Percentiles rank a stretch among this genome's conserved stretches.
These are phyloP conservation scores for Drosophila putrida DNA, from an alignment of 2,888 invertebrate species.

Conservation along the genomic window DNA sequence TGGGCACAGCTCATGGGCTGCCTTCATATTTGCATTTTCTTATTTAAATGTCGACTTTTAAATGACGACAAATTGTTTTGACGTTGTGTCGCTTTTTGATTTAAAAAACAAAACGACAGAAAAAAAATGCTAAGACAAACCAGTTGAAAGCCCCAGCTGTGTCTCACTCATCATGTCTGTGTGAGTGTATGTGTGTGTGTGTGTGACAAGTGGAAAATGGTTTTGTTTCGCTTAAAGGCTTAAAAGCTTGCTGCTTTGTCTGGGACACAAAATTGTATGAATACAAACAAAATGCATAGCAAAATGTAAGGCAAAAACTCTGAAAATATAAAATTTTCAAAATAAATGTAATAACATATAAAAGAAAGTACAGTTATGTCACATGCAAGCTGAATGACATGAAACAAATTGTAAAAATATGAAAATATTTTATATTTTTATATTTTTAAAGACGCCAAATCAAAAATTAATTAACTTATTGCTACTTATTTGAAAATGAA, in stretches of 20 bases:
- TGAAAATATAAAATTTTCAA: slow-evolving; percentile 14
- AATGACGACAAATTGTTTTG: slow-evolving; percentile 81
- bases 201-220: slow-evolving; percentile 67
- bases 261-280: slow-evolving; percentile 25
- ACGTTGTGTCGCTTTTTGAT: slow-evolving; percentile 81
- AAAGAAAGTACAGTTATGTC: background rate
- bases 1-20: slow-evolving; percentile 32
- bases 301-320: slow-evolving; percentile 1
- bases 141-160: slow-evolving; percentile 60
- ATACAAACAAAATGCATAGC: slow-evolving; percentile 35
- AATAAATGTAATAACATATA: slow-evolving; percentile 11
- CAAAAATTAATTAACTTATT: background rate
- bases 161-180: background rate
- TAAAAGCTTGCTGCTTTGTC: slow-evolving; percentile 66
- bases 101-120: slow-evolving; percentile 58
- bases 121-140: slow-evolving; percentile 40
- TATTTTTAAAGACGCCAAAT: background rate
- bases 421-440: too few relatives aligned
- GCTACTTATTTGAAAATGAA: too few relatives aligned
- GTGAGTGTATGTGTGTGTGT: slow-evolving; percentile 10
- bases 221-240: slow-evolving; percentile 68
- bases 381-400: slow-evolving; percentile 2
- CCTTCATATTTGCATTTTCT: slow-evolving; percentile 78
- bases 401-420: background rate
- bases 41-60: slow-evolving; percentile 81